A percentile compares a stretch with the other conserved stretches of the same genome.
Evolutionary conservation across 2,888 invertebrate species (phyloP).

Genomic region (Ectemnius lituratus): DNA sequence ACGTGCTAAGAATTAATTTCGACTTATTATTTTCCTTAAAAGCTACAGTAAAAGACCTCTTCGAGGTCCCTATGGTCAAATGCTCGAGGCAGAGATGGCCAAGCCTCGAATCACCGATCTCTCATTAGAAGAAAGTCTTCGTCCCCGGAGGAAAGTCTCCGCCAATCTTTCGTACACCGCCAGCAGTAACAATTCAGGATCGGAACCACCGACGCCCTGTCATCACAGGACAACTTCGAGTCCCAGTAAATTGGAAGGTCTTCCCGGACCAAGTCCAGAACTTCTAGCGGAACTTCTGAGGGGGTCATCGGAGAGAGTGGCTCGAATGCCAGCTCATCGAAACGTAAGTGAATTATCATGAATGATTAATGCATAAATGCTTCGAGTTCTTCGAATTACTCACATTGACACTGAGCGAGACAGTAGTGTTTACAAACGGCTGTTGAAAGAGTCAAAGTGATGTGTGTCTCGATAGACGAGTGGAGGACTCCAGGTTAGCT

Average conservation of each 20-base stretch:
- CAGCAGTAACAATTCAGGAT: slow-evolving; percentile 64
- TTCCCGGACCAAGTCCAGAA: slow-evolving; percentile 82
- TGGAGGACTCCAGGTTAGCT: slow-evolving; percentile 41
- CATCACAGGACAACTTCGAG: slow-evolving; percentile 90
- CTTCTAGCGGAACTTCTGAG: slow-evolving; percentile 87
- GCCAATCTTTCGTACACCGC: slow-evolving; percentile 79
- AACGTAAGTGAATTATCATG: slow-evolving; percentile 67
- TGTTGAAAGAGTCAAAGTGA: no score
- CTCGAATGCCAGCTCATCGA: slow-evolving; percentile 74
- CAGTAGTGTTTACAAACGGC: no score
- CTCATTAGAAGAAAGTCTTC: slow-evolving; percentile 67
- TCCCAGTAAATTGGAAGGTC: slow-evolving; percentile 86
- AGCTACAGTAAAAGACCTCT: slow-evolving; percentile 88
- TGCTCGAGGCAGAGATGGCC: slow-evolving; percentile 90
- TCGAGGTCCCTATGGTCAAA: slow-evolving; percentile 88
- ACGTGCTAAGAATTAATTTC: not conserved
- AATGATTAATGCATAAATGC: no score
- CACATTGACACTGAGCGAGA: no score
- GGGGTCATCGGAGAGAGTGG: slow-evolving; percentile 88
- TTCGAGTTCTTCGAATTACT: no score
- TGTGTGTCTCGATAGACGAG: slow-evolving; percentile 5
- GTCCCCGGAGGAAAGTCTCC: slow-evolving; percentile 82
- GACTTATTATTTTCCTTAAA: not conserved
- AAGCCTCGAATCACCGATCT: slow-evolving; percentile 80
- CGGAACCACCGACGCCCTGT: slow-evolving; percentile 79